Evolutionary conservation across 2,888 invertebrate genomes (phyloP).

Genomic region (Drosophila nigritarsus): DNA sequence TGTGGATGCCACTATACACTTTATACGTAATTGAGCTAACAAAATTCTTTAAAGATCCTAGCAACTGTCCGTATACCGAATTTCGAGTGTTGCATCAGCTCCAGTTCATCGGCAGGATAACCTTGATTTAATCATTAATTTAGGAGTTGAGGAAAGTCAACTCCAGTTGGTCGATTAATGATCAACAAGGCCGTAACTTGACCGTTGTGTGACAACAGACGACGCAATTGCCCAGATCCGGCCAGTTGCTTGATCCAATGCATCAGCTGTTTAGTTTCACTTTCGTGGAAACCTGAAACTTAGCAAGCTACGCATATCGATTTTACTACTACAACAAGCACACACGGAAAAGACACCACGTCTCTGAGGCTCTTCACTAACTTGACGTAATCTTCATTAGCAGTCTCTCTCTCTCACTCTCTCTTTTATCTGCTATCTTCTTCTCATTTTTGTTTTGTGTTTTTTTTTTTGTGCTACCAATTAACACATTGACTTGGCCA

Average conservation of each 20-base stretch:
- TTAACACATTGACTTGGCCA: conserved; percentile 29
- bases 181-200: conserved; percentile 29
- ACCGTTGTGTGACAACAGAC: conserved; percentile 40
- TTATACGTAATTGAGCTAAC: not conserved
- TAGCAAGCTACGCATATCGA: not conserved
- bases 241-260: conserved; percentile 28
- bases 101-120: conserved; percentile 18
- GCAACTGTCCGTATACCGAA: not conserved
- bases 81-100: not conserved
- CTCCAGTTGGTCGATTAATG: conserved; percentile 32
- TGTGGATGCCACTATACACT: not conserved
- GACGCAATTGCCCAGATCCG: conserved; percentile 33
- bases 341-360: not conserved
- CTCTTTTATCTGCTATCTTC: not conserved
- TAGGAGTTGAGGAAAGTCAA: conserved; percentile 9
- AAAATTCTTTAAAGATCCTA: not conserved
- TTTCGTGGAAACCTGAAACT: not conserved
- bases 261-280: conserved; percentile 8
- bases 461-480: conserved; percentile 10
- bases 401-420: not conserved
- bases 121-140: not conserved
- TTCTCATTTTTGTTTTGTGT: not conserved
- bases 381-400: conserved; percentile 20
- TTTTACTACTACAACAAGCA: not conserved
- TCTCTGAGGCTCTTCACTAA: not conserved